phyloP scores from a whole-genome alignment of 2,113 vertebrate species.

The Paramisgurnus dabryanus region DNA sequence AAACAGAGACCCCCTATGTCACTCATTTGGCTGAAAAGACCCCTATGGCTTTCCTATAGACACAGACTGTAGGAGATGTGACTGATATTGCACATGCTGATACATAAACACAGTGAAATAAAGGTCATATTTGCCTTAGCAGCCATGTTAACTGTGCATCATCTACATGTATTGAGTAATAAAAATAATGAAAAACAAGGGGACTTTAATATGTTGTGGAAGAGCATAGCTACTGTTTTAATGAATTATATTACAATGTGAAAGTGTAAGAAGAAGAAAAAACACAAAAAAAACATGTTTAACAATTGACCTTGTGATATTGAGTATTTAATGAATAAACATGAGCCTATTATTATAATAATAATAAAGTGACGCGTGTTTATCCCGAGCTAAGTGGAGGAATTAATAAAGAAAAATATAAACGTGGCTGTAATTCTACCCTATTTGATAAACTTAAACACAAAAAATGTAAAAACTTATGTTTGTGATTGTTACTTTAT shows the following conservation, averaged over 20 bases:
- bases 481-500: too few relatives aligned
- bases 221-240: background rate
- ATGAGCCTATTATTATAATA: conserved; percentile 3
- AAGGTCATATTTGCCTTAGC: background rate
- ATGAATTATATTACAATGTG: background rate
- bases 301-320: conserved; percentile 20
- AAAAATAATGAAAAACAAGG: background rate
- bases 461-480: background rate
- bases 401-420: conserved; percentile 23
- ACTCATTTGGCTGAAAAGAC: conserved; percentile 22
- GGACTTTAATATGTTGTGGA: background rate
- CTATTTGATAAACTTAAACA: background rate
- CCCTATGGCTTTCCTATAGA: background rate
- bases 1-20: conserved; percentile 44
- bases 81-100: conserved; percentile 32
- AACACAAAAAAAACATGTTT: conserved; percentile 3
- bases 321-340: conserved; percentile 19
- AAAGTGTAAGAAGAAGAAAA: background rate
- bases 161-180: background rate
- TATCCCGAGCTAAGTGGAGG: conserved; percentile 10
- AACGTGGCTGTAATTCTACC: background rate
- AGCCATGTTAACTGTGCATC: background rate
- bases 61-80: background rate
- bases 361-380: conserved; percentile 3
- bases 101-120: background rate